A percentile compares a stretch with the other conserved stretches of the same genome.
Evolutionary conservation across 2,797 vertebrate species (phyloP).

Genomic region (Meda fulgida): DNA sequence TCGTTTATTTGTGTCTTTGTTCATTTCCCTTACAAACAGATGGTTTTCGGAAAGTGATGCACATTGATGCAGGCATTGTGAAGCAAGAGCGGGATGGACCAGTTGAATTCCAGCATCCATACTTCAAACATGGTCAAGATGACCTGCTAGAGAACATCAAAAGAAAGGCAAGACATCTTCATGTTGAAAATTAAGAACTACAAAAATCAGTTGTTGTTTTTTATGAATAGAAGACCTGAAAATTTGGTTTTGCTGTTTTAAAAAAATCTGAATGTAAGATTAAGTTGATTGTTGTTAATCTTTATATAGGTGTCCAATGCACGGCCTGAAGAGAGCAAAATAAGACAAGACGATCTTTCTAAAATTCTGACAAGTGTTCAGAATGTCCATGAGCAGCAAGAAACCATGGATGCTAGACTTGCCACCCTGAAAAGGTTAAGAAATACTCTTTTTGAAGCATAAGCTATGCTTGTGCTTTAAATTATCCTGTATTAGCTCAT

Average conservation of each 20-base stretch:
- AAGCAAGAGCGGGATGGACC: conserved; percentile 92
- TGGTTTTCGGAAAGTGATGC: conserved; percentile 96
- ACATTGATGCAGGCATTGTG: conserved; percentile 90
- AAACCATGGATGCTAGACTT: conserved; percentile 88
- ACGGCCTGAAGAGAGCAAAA: conserved; percentile 91
- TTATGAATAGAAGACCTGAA: neutral
- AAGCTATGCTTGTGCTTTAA: neutral
- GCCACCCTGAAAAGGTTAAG: conserved; percentile 89
- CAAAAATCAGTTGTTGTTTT: neutral
- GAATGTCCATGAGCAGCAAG: conserved; percentile 91
- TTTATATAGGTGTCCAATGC: conserved; percentile 87
- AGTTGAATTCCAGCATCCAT: conserved; percentile 94
- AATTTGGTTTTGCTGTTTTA: neutral
- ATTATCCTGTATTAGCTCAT: neutral
- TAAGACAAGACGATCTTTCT: conserved; percentile 90
- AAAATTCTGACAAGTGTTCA: conserved; percentile 92
- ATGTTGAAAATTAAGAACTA: neutral
- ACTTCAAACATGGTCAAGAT: conserved; percentile 93
- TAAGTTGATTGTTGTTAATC: neutral
- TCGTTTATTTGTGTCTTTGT: neutral
- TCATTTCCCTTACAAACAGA: conserved; percentile 72
- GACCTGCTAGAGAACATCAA: conserved; percentile 95
- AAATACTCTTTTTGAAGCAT: neutral
- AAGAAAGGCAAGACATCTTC: conserved; percentile 85
- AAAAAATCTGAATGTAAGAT: neutral